Evolutionary conservation across 2,797 vertebrate genomes (phyloP), one percentile per base, ranked within the genome.

Genomic region (Bradypodion pumilum): DNA sequence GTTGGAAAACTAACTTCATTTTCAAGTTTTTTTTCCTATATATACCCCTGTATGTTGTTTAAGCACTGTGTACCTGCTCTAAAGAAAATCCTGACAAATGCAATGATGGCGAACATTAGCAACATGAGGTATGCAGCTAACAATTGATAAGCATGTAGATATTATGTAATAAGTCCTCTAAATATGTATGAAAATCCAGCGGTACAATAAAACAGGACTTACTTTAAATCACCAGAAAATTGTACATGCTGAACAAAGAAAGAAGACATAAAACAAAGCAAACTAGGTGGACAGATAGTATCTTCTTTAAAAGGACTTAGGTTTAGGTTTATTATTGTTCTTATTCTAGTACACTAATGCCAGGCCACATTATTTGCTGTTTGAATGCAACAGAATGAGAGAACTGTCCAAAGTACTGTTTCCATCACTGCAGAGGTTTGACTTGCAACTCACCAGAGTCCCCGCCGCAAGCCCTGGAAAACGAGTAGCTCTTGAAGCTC

Each of bases 211-310:
- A 56, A 56, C 15, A 56, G 52, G 21, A 70, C 69, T 70, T 70
- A 40, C 25, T 70, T 27, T 42, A 65, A 65, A 19, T 27, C 25
- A 40, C 37, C 25, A 42, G 29, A 90, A 7, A 85, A 74, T 82
- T 86, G 80, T 86, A 21, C 72, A 86, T 35, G 79, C 21, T 1
- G 7, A 90, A 92, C 86, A 92, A 93, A 94, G 90, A 92, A 91
- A 87, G 85, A 83, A 85, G 87, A 84, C 72, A 85, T 69, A 89
- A 85, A 93, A 92, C 4, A 65, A 25, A 68, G 19, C 9, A 91
- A 3, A 32, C 76, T 89, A 90, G 89, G 81, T 91, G 92, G 81
- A 78, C 74, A 93, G 81, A 89, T 90, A 69, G 90, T 82, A 73
- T 93, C 92, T 83, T 35, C 19, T 78, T 78, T 59, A 52, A 78